Percentiles rank a stretch among this genome's conserved stretches.
Evolutionary conservation across 2,113 vertebrate genomes (phyloP).

Genomic region (Cavia aperea): DNA sequence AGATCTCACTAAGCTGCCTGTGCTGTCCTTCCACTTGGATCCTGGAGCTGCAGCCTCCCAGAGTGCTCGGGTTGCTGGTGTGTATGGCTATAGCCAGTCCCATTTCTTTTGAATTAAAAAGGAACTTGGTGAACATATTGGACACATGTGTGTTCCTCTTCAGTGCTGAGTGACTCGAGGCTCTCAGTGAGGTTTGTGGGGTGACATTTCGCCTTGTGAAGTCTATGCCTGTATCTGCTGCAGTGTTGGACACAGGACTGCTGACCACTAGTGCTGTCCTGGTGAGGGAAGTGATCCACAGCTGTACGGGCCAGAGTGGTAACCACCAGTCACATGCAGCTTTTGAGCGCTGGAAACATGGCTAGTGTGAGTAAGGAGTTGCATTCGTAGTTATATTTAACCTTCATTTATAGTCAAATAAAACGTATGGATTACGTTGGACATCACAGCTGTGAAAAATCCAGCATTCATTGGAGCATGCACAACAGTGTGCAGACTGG

Average conservation of each 20-base stretch:
- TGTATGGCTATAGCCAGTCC: background rate
- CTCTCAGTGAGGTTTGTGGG: background rate
- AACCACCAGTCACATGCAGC: background rate
- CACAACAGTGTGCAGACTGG: fast-evolving
- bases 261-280: background rate
- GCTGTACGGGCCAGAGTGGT: background rate
- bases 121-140: background rate
- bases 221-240: background rate
- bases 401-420: background rate
- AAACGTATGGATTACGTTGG: background rate
- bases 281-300: background rate
- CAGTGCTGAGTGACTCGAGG: background rate
- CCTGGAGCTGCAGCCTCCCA: background rate
- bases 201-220: background rate
- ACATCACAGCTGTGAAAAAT: background rate
- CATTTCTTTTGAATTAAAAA: background rate
- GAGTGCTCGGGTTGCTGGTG: background rate
- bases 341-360: background rate
- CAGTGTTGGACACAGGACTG: background rate
- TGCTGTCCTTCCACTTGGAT: background rate
- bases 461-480: background rate
- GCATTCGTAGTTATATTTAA: background rate
- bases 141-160: background rate
- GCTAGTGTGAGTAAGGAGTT: background rate
- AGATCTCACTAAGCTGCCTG: background rate